Evolutionary conservation across 2,888 invertebrate genomes (phyloP).

Genomic region (Rhimphoctona megacephalus): DNA sequence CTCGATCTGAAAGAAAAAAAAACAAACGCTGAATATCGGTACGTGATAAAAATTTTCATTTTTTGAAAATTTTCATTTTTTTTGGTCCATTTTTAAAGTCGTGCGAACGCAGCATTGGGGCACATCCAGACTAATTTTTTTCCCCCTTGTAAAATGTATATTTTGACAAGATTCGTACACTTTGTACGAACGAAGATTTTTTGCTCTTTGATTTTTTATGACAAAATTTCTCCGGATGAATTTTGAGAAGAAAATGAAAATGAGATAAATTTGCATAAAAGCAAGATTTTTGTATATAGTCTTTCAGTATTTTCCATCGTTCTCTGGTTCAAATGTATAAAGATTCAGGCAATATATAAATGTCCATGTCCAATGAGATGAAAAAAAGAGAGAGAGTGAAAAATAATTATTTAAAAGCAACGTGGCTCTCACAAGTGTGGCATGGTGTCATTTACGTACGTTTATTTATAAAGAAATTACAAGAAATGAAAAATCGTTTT

Average conservation of each 20-base stretch:
- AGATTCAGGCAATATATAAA: constrained; percentile 36
- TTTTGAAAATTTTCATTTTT: constrained; percentile 1
- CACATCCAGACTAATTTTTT: constrained; percentile 12
- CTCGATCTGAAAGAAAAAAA: constrained; percentile 33
- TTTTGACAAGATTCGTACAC: neutral
- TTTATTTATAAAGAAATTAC: constrained; percentile 63
- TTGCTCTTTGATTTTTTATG: neutral
- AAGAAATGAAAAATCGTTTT: constrained; percentile 63
- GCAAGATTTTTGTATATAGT: constrained; percentile 64
- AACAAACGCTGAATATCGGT: constrained; percentile 23
- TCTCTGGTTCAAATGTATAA: constrained; percentile 49
- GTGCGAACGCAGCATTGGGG: neutral
- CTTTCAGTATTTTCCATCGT: constrained; percentile 67
- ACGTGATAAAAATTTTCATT: constrained; percentile 6
- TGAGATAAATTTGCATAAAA: constrained; percentile 18
- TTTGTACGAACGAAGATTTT: neutral
- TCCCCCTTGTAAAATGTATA: neutral
- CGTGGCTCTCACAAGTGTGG: constrained; percentile 67
- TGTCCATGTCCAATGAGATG: constrained; percentile 34
- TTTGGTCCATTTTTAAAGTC: neutral
- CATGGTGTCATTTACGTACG: constrained; percentile 62
- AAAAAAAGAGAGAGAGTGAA: neutral
- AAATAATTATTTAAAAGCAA: constrained; percentile 15
- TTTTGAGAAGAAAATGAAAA: neutral
- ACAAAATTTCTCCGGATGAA: constrained; percentile 5